Conservation (phyloP, 2,113 vertebrate genomes). For the Erinaceus europaeus region DNA sequence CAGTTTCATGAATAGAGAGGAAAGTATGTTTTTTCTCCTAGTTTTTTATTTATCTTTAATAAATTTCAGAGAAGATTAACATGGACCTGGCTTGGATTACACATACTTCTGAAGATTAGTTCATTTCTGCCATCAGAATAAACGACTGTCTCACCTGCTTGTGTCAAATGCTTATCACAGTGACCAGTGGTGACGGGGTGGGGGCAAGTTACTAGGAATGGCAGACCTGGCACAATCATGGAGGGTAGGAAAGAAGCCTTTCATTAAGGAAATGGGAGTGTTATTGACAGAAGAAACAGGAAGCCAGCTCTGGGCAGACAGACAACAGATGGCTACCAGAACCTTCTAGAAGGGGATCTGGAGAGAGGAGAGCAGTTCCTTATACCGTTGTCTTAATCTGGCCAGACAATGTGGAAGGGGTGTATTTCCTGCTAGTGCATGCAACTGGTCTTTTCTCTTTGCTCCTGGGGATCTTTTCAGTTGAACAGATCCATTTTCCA, state of each 20-base stretch:
- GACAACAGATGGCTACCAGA: neutral
- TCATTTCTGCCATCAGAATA: neutral
- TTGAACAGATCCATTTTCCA: constrained; percentile 3
- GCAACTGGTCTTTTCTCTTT: neutral
- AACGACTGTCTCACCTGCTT: neutral
- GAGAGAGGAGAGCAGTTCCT: neutral
- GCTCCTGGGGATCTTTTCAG: neutral
- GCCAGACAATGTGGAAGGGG: neutral
- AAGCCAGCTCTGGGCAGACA: neutral
- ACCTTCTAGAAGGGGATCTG: neutral
- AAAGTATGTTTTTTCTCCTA: neutral
- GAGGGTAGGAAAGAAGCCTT: neutral
- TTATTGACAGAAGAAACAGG: neutral
- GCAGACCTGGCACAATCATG: neutral
- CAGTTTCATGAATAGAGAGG: neutral
- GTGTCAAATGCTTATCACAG: neutral
- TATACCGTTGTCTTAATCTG: neutral
- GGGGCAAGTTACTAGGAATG: neutral
- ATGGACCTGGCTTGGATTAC: neutral
- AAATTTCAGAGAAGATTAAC: neutral
- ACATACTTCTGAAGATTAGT: neutral
- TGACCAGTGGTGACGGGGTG: neutral
- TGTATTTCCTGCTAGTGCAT: neutral
- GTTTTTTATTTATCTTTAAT: neutral
- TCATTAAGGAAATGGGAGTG: neutral